phyloP scores from a whole-genome alignment of 2,797 vertebrate species.

The Thripadectes ignobilis region DNA sequence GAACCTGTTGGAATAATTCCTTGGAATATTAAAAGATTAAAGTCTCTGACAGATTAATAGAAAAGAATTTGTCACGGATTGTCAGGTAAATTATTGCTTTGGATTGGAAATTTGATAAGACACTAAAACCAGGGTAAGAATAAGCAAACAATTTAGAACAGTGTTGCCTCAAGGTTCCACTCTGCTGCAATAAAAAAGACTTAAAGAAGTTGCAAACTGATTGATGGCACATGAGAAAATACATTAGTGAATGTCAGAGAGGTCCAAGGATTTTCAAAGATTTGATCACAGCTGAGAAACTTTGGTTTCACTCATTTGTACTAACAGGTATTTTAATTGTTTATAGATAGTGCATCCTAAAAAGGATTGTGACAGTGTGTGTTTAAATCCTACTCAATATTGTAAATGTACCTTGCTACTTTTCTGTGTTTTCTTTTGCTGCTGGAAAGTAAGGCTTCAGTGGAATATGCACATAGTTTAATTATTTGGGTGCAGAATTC shows the following conservation, averaged over 20 bases:
- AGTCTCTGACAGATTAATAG: conserved; percentile 9
- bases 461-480: background rate
- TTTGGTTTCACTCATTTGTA: background rate
- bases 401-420: background rate
- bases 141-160: conserved; percentile 15
- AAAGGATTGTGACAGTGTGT: background rate
- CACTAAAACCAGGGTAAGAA: background rate
- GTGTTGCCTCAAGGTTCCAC: background rate
- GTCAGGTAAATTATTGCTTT: conserved; percentile 38
- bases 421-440: background rate
- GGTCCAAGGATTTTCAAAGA: background rate
- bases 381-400: background rate
- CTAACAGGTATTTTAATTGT: background rate
- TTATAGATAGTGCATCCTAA: background rate
- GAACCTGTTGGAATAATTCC: background rate
- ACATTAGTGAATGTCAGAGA: background rate
- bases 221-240: background rate
- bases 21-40: conserved; percentile 26
- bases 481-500: background rate
- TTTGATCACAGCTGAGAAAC: background rate
- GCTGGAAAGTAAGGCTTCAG: background rate
- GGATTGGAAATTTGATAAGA: conserved; percentile 27
- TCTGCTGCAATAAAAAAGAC: background rate
- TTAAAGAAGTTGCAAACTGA: background rate
- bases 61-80: background rate